These are phyloP conservation scores for Triplophysa rosa DNA, from an alignment of 2,113 vertebrate genomes.

Conservation along the genomic window DNA sequence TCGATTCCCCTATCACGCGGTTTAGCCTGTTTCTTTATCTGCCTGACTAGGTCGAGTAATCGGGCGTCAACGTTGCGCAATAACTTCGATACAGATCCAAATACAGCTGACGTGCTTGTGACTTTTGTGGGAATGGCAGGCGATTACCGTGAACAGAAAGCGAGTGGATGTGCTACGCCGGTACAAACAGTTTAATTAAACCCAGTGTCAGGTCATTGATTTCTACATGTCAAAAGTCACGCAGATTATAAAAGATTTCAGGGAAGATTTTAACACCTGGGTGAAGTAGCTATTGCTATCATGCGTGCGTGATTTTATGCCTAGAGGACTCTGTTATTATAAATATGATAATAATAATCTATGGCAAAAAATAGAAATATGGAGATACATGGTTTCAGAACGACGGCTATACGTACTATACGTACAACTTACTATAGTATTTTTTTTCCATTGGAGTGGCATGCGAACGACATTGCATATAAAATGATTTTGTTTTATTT, in stretches of 20 bases:
- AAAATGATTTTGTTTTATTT: too few species aligned
- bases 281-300: background rate
- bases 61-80: background rate
- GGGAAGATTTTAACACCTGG: background rate
- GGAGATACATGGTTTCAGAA: too few species aligned
- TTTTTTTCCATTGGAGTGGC: too few species aligned
- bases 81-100: background rate
- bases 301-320: background rate
- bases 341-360: too few species aligned
- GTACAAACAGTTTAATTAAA: conserved; percentile 28
- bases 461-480: too few species aligned
- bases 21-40: background rate
- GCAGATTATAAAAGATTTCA: conserved; percentile 32
- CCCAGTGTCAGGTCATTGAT: conserved; percentile 26
- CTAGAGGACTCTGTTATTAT: background rate
- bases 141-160: background rate
- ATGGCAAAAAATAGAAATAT: too few species aligned
- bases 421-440: too few species aligned
- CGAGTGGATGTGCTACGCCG: background rate
- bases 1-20: background rate
- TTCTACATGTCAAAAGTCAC: conserved; percentile 21
- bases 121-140: background rate
- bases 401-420: too few species aligned
- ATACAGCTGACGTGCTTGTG: background rate
- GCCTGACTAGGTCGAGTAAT: background rate